A percentile compares a stretch with the other conserved stretches of the same genome.
Conservation (phyloP, 2,113 vertebrate species). For the Heterotilapia buettikoferi region DNA sequence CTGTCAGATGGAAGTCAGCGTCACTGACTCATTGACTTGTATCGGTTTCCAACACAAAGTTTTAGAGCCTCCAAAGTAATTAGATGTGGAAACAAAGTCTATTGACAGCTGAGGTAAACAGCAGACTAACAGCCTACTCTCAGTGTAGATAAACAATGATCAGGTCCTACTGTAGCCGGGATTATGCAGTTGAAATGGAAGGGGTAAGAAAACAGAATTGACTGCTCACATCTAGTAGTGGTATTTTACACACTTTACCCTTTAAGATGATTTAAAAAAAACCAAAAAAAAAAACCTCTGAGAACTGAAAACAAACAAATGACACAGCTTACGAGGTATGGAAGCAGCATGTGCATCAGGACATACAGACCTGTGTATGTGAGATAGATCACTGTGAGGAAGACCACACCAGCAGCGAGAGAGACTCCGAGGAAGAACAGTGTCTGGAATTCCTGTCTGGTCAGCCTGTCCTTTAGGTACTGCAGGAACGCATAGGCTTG, state of each 20-base stretch:
- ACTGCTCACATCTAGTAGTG: not conserved
- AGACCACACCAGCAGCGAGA: conserved; percentile 84
- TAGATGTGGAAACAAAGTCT: not conserved
- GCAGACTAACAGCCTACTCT: not conserved
- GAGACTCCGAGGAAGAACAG: conserved; percentile 93
- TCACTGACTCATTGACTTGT: not conserved
- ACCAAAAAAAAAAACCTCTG: not conserved
- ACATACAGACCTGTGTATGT: conserved; percentile 88
- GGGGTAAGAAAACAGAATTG: not conserved
- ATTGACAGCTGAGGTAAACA: not conserved
- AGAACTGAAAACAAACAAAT: not conserved
- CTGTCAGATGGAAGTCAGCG: not conserved
- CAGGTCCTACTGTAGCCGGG: not conserved
- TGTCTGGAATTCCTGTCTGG: conserved; percentile 92
- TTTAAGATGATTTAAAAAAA: not conserved
- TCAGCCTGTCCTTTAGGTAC: conserved; percentile 89
- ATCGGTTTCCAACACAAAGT: not conserved
- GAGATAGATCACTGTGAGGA: conserved; percentile 93
- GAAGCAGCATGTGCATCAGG: not conserved
- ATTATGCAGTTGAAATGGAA: not conserved
- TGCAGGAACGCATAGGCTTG: conserved; percentile 94
- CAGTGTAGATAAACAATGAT: not conserved
- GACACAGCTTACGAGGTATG: rapidly evolving
- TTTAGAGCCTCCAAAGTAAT: not conserved
- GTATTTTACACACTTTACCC: not conserved